Evolutionary conservation across 2,113 vertebrate species (phyloP), one percentile per base, ranked within the genome.

Genomic region (Dicaeum eximium): DNA sequence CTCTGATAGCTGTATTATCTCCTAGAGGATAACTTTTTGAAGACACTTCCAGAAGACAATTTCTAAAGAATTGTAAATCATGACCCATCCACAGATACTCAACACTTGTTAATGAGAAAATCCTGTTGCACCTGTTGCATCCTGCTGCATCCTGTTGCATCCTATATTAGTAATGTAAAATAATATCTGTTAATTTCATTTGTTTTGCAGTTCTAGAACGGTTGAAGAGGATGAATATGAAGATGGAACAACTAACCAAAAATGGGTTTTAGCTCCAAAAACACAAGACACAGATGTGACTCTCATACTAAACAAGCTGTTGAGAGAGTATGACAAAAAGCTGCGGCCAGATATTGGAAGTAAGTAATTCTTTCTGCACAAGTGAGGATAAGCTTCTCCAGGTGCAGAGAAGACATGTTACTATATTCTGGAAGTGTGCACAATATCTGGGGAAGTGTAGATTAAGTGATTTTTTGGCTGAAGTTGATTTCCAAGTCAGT

Each of bases 331-430:
- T 58, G 99, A 99, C 82, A 99, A 98, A 96, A 99, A 99, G 72
- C 98, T 99, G 84, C 98, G 99, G 7, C 99, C 99, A 11, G 99
- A 99, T 91, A 99, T 99, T 80, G 99, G 99, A 98, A 98, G 99
- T 99, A 96, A 98, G 98, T 98, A 77, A 16, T 47, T 21, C 25
- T 62, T 97, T 94, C 35, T 79, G 33, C 58, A 27, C 51, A 57
- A 40, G 21, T 53, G n/a, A 66, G 16, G 35, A 54, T 58, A 48
- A 57, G 20, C 74, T 48, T 28, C 35, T 24, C 27, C 3, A 4
- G 27, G 38, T 64, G 28, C 50, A 75, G 42, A 71, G 53, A 73
- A 70, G 23, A 40, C 6, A 18, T 31, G 4, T 37, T 67, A 3
- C 18, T 54, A 9, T 45, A n/a, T 44, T 90, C 75, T 38, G 13